These are phyloP conservation scores for Epicampocera succincta DNA, from an alignment of 2,888 invertebrate genomes.

Conservation along the genomic window DNA sequence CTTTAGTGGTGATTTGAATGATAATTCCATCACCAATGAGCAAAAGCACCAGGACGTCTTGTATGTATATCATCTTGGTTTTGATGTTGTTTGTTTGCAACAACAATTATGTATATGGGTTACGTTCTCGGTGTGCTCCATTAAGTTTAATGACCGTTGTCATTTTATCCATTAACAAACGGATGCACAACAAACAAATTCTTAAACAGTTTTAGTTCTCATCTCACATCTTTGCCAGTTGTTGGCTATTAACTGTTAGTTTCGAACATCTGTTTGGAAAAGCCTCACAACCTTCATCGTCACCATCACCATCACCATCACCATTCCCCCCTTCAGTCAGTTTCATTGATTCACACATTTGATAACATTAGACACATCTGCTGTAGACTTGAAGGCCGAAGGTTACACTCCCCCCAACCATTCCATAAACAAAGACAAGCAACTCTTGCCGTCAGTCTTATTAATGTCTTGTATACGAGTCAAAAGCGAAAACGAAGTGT, in stretches of 20 bases:
- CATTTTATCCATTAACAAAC: slow-evolving; percentile 66
- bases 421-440: slow-evolving; percentile 1
- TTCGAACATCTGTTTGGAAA: slow-evolving; percentile 55
- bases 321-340: too few relatives aligned
- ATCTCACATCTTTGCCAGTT: slow-evolving; percentile 28
- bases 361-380: slow-evolving; percentile 64
- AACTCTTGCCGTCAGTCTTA: slow-evolving; percentile 5
- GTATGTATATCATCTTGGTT: neutral
- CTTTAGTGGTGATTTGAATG: neutral
- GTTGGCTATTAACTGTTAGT: slow-evolving; percentile 59
- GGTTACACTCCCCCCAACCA: too few relatives aligned
- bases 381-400: slow-evolving; percentile 6
- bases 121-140: slow-evolving; percentile 60
- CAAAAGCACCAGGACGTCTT: neutral
- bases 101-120: slow-evolving; percentile 50
- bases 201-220: slow-evolving; percentile 25
- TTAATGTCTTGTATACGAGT: slow-evolving; percentile 42
- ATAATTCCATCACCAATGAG: slow-evolving; percentile 13
- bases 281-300: slow-evolving; percentile 15
- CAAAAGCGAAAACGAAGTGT: neutral
- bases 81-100: neutral
- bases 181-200: slow-evolving; percentile 44
- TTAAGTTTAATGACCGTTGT: slow-evolving; percentile 67
- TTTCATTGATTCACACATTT: slow-evolving; percentile 35
- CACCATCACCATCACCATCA: neutral